Conservation (phyloP, 2,113 vertebrate genomes). For the Sporophila hypoxantha region DNA sequence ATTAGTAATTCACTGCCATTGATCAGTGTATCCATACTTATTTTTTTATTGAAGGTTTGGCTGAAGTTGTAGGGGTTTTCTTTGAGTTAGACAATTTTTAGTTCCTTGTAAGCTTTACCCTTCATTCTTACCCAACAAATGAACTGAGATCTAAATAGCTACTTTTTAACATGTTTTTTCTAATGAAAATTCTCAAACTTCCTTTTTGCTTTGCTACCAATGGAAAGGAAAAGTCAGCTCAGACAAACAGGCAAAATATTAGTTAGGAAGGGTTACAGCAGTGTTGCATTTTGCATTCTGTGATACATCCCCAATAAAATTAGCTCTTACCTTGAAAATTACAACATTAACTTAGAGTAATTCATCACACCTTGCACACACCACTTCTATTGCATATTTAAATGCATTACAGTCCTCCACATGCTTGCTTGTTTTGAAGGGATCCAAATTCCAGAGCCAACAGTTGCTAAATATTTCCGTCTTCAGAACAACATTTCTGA, state of each 20-base stretch:
- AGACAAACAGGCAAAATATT: neutral
- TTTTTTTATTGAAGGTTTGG: neutral
- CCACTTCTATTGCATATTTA: neutral
- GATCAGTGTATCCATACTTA: fast-evolving
- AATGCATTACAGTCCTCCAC: neutral
- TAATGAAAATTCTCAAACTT: neutral
- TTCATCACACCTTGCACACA: neutral
- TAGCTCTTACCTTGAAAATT: neutral
- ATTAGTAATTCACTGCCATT: neutral
- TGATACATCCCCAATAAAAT: neutral
- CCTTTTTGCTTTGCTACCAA: neutral
- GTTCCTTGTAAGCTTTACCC: neutral
- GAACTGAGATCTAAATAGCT: neutral
- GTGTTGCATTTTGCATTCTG: neutral
- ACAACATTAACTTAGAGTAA: neutral
- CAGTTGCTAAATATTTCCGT: neutral
- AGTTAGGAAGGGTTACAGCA: neutral
- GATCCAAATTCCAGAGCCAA: neutral
- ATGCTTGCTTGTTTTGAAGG: neutral
- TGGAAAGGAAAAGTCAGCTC: neutral
- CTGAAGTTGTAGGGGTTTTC: neutral
- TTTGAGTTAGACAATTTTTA: neutral
- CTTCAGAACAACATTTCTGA: neutral
- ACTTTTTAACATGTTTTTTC: neutral
- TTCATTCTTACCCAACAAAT: neutral